phyloP scores from a whole-genome alignment of 2,797 vertebrate genomes.

The Parotocinclus haroldoi region DNA sequence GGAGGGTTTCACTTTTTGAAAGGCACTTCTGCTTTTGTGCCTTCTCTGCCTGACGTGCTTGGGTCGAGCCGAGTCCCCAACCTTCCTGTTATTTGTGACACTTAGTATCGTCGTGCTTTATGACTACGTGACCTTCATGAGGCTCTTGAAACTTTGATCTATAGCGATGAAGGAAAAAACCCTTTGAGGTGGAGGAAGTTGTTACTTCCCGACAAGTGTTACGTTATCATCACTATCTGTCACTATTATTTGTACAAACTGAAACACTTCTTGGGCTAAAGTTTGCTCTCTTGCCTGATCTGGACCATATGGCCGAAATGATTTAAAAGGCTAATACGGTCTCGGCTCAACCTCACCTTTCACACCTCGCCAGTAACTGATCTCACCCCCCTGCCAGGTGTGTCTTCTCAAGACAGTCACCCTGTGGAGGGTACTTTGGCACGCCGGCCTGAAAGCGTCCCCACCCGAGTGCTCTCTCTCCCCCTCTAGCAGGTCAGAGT shows the following conservation, averaged over 20 bases:
- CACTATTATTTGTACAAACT: not conserved
- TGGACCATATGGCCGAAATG: not conserved
- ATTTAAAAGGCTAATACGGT: slow-evolving; percentile 22
- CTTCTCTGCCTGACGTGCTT: slow-evolving; percentile 11
- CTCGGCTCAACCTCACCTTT: slow-evolving; percentile 26
- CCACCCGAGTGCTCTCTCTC: slow-evolving; percentile 11
- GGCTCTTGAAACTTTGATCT: slow-evolving; percentile 14
- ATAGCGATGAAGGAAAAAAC: not conserved
- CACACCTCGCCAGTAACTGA: slow-evolving; percentile 14
- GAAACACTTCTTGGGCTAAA: too few relatives aligned
- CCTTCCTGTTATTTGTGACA: slow-evolving; percentile 26
- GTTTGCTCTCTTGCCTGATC: slow-evolving; percentile 3
- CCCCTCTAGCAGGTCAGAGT: slow-evolving; percentile 7
- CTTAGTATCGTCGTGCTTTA: slow-evolving; percentile 1
- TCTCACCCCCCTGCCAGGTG: slow-evolving; percentile 25
- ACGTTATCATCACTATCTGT: not conserved
- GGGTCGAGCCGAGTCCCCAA: slow-evolving; percentile 1
- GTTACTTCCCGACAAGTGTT: not conserved
- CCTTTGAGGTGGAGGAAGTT: slow-evolving; percentile 7
- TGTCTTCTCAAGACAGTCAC: slow-evolving; percentile 26
- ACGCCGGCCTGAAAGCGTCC: slow-evolving; percentile 17
- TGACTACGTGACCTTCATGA: slow-evolving; percentile 25
- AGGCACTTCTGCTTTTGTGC: slow-evolving; percentile 18
- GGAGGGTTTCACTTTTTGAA: slow-evolving; percentile 13
- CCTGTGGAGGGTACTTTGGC: slow-evolving; percentile 17